These are phyloP conservation scores for Drosophila sordidula DNA, from an alignment of 2,888 invertebrate genomes.

Conservation along the genomic window DNA sequence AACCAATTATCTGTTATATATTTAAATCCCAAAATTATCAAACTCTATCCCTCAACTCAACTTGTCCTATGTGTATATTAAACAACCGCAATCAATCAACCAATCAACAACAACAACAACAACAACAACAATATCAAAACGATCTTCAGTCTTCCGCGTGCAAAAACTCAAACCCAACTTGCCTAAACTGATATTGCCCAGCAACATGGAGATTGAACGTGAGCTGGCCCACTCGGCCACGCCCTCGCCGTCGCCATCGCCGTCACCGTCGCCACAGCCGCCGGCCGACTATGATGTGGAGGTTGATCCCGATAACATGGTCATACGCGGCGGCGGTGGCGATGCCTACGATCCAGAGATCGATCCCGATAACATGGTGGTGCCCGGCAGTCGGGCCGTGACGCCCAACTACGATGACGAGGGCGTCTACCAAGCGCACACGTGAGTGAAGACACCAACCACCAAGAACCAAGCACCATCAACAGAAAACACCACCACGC, in stretches of 20 bases:
- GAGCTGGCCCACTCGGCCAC: constrained; percentile 44
- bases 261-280: constrained; percentile 83
- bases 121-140: constrained; percentile 39
- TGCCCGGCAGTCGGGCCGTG: constrained; percentile 79
- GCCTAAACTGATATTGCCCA: constrained; percentile 84
- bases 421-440: constrained; percentile 83
- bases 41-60: constrained; percentile 45
- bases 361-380: constrained; percentile 83
- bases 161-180: constrained; percentile 85
- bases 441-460: constrained; percentile 81
- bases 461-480: constrained; percentile 30
- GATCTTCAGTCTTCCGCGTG: constrained; percentile 84
- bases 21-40: constrained; percentile 42
- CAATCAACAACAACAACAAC: constrained; percentile 42
- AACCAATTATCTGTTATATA: constrained; percentile 73
- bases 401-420: constrained; percentile 82
- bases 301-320: constrained; percentile 84
- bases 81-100: constrained; percentile 54
- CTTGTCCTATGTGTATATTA: constrained; percentile 68
- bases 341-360: constrained; percentile 80
- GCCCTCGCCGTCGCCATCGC: constrained; percentile 82
- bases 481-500: constrained; percentile 19
- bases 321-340: constrained; percentile 74
- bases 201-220: constrained; percentile 81
- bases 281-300: constrained; percentile 83